phyloP scores from a whole-genome alignment of 2,888 invertebrate species.

The Nycteola revayana region DNA sequence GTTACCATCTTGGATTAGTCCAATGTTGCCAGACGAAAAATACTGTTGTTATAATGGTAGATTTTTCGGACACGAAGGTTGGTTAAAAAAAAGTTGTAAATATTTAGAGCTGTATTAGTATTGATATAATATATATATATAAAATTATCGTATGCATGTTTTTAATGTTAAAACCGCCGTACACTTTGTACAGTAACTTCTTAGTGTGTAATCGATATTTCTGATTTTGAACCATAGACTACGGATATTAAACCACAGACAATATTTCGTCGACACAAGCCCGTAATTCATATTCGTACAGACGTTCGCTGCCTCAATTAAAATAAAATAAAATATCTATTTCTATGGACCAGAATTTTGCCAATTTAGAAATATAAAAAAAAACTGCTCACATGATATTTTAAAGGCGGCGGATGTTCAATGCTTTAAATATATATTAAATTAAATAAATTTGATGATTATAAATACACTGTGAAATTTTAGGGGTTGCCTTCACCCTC shows the following conservation, averaged over 20 bases:
- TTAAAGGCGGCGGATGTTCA: slow-evolving; percentile 62
- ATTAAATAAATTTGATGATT: slow-evolving; percentile 39
- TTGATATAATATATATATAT: no score
- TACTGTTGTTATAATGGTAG: no score
- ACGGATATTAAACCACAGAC: slow-evolving; percentile 31
- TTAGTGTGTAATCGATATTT: slow-evolving; percentile 3
- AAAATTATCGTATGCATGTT: no score
- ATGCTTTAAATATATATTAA: slow-evolving; percentile 57
- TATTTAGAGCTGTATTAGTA: no score
- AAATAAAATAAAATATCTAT: slow-evolving; percentile 23
- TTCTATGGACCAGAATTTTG: slow-evolving; percentile 34
- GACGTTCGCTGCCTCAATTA: slow-evolving; percentile 33
- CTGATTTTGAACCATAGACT: slow-evolving; percentile 3
- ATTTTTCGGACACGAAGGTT: no score
- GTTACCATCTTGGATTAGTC: no score
- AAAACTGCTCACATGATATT: slow-evolving; percentile 41
- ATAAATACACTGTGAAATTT: no score
- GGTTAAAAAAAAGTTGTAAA: no score
- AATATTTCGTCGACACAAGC: slow-evolving; percentile 26
- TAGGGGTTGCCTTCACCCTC: no score
- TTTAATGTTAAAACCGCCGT: no score
- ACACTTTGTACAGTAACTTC: no score
- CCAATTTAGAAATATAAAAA: slow-evolving; percentile 34
- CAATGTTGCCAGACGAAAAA: no score
- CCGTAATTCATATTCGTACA: slow-evolving; percentile 31